These are phyloP conservation scores for Agrilus biguttatus DNA, from an alignment of 2,888 invertebrate species.

Conservation along the genomic window DNA sequence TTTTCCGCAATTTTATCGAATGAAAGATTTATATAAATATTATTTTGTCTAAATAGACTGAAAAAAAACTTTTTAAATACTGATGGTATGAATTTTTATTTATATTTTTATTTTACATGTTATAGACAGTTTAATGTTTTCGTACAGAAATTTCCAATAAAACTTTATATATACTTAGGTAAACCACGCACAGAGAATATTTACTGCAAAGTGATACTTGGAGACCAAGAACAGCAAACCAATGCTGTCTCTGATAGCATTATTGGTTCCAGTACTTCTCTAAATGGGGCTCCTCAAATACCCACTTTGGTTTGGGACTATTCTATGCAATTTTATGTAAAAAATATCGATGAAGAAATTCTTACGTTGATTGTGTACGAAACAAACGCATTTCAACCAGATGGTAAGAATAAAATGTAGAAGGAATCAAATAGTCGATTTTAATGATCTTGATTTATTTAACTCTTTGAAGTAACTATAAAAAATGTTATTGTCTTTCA, in stretches of 20 bases:
- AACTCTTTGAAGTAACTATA: background rate
- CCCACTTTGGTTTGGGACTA: constrained; percentile 51
- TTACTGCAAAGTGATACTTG: constrained; percentile 60
- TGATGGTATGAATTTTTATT: background rate
- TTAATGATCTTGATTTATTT: background rate
- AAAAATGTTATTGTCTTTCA: constrained; percentile 21
- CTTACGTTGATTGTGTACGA: constrained; percentile 56
- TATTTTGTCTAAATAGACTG: no score
- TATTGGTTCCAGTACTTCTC: constrained; percentile 24
- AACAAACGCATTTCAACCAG: constrained; percentile 55
- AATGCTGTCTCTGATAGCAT: constrained; percentile 41
- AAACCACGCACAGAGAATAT: constrained; percentile 44
- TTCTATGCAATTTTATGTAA: constrained; percentile 62
- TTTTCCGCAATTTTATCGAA: no score
- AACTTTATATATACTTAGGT: constrained; percentile 26
- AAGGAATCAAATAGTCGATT: constrained; percentile 1
- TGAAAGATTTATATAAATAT: no score
- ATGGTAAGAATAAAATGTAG: constrained; percentile 38
- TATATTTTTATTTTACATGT: background rate
- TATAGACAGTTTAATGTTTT: background rate
- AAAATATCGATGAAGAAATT: constrained; percentile 51
- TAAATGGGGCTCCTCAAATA: constrained; percentile 23
- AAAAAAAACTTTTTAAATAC: no score
- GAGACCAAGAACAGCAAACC: constrained; percentile 55
- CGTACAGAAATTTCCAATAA: background rate